Evolutionary conservation across 2,113 vertebrate genomes (phyloP).

Genomic region (Grammomys surdaster): DNA sequence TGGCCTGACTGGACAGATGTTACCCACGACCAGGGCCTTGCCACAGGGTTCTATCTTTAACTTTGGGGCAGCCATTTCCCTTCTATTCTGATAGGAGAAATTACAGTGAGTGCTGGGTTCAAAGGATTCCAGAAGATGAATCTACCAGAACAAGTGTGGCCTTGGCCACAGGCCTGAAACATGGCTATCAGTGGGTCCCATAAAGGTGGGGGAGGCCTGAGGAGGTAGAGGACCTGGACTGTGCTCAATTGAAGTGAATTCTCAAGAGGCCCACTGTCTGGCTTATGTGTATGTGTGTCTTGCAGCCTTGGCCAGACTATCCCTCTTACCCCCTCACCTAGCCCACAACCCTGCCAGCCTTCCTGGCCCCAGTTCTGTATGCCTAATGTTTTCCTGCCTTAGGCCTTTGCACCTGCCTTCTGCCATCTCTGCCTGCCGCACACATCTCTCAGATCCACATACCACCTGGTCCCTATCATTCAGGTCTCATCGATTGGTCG

Average conservation of each 20-base stretch:
- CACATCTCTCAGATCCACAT: not conserved
- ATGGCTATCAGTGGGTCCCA: not conserved
- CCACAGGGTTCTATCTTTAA: constrained; percentile 86
- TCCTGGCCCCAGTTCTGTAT: not conserved
- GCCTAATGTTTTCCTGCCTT: too few relatives aligned
- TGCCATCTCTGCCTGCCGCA: too few relatives aligned
- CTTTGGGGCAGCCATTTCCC: constrained; percentile 65
- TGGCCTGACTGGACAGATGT: not conserved
- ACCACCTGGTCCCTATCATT: not conserved
- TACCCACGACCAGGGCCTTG: constrained; percentile 74
- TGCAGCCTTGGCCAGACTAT: not conserved
- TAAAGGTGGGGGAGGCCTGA: not conserved
- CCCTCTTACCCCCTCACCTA: not conserved
- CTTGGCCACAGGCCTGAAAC: constrained; percentile 70
- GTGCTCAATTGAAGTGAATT: not conserved
- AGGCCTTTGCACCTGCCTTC: not conserved
- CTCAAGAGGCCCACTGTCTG: not conserved
- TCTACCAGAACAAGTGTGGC: constrained; percentile 75
- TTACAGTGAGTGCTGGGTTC: constrained; percentile 80
- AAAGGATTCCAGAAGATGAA: constrained; percentile 80
- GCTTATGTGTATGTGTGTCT: not conserved
- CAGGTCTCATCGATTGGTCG: too few relatives aligned
- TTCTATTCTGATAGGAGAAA: constrained; percentile 85
- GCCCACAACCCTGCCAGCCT: too few relatives aligned
- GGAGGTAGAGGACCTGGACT: too few relatives aligned